A percentile compares a stretch with the other conserved stretches of the same genome.
Evolutionary conservation across 1,140 invertebrate genomes (phyloP).

Genomic region (Portunus trituberculatus): DNA sequence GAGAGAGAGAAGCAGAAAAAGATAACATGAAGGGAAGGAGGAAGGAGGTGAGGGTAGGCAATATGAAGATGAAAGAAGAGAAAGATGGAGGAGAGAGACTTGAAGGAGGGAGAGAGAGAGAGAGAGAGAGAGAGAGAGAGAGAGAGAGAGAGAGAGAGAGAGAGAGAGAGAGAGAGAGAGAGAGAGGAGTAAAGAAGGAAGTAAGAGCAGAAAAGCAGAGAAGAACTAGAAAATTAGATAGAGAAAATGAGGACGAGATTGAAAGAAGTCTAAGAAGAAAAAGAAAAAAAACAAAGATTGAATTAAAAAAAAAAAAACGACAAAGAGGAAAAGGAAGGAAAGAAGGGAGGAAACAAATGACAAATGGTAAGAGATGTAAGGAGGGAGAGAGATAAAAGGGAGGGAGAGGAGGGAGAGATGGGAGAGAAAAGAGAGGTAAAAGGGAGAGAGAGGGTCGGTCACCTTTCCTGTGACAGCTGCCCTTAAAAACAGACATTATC

Average conservation of each 20-base stretch:
- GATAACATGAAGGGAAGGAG: not conserved
- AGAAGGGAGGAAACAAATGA: no score
- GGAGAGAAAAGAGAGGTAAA: not conserved
- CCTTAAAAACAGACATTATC: conserved; percentile 37
- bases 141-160: not conserved
- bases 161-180: not conserved
- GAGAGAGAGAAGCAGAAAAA: not conserved
- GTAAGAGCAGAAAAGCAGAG: no score
- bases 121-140: not conserved
- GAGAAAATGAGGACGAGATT: no score
- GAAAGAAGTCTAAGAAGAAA: no score
- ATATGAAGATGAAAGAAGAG: not conserved
- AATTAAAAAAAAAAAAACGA: no score
- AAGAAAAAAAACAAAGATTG: no score
- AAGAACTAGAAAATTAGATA: no score
- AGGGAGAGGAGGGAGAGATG: not conserved
- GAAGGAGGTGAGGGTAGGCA: no score
- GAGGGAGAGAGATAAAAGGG: no score
- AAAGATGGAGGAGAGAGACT: not conserved
- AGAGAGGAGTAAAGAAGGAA: no score
- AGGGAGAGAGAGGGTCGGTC: not conserved
- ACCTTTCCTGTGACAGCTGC: not conserved
- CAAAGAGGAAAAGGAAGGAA: no score
- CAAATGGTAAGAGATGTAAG: no score
- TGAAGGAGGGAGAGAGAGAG: not conserved